These are phyloP conservation scores for Amblyornis subalaris DNA, from an alignment of 2,113 vertebrate genomes.

Conservation along the genomic window DNA sequence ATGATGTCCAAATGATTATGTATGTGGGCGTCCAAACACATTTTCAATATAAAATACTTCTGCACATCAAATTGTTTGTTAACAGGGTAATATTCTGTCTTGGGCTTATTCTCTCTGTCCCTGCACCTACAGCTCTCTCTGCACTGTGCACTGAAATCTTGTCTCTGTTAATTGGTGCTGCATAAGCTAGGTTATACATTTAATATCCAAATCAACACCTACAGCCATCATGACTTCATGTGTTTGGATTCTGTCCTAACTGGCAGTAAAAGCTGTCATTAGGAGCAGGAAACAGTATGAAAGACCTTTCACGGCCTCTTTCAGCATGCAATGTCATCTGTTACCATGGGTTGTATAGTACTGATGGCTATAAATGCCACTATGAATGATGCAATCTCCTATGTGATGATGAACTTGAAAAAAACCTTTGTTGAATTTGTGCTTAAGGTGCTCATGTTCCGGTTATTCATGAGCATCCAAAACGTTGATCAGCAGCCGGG, in stretches of 20 bases:
- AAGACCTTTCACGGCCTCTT: conserved; percentile 70
- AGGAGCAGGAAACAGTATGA: conserved; percentile 61
- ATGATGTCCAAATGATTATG: neutral
- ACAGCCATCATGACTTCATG: conserved; percentile 53
- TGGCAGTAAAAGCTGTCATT: conserved; percentile 67
- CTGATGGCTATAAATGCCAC: conserved; percentile 70
- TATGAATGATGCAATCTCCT: conserved; percentile 67
- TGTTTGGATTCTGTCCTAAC: conserved; percentile 66
- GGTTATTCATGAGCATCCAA: conserved; percentile 59
- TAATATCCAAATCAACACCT: conserved; percentile 64
- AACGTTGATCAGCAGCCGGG: conserved; percentile 38
- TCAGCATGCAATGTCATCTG: conserved; percentile 70
- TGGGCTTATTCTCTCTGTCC: neutral
- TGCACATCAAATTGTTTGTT: neutral
- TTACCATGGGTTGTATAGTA: conserved; percentile 68
- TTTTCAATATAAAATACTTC: neutral
- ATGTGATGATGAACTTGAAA: conserved; percentile 66
- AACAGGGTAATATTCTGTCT: neutral
- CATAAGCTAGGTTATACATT: conserved; percentile 35
- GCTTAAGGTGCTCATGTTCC: conserved; percentile 62
- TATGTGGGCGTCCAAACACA: rapidly evolving
- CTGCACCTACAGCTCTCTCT: neutral
- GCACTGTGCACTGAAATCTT: neutral
- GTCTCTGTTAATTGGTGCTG: neutral
- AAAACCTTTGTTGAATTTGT: conserved; percentile 63